phyloP scores from a whole-genome alignment of 2,888 invertebrate genomes.

The Pyrrhosoma nymphula region DNA sequence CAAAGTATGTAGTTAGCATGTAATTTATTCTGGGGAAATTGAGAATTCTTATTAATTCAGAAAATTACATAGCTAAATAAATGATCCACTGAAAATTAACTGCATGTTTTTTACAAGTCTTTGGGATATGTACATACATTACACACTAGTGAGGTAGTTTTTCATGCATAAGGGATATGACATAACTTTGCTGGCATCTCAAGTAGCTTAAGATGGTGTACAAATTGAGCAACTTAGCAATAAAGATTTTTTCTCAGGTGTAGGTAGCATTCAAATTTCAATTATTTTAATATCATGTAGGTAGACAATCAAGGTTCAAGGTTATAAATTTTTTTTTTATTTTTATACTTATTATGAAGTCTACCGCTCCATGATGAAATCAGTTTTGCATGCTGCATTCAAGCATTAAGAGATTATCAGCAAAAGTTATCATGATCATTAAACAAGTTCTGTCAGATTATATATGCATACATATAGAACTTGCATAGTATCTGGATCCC shows the following conservation, averaged over 20 bases:
- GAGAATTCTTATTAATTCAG: not conserved
- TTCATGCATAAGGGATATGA: conserved; percentile 45
- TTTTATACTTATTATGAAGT: not conserved
- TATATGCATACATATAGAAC: not conserved
- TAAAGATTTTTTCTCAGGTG: not conserved
- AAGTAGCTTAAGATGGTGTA: not conserved
- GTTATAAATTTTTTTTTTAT: not conserved
- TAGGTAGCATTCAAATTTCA: not conserved
- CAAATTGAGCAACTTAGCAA: not conserved
- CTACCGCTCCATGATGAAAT: not conserved
- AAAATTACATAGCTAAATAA: not conserved
- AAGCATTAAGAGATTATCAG: not conserved
- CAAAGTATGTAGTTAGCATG: not conserved
- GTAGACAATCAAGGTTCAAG: not conserved
- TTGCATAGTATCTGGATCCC: not conserved
- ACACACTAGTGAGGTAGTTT: conserved; percentile 62
- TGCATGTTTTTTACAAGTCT: not conserved
- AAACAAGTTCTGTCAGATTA: not conserved
- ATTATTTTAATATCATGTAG: not conserved
- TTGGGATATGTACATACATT: conserved; percentile 27
- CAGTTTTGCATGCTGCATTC: not conserved
- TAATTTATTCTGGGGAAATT: not conserved
- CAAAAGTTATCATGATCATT: not conserved
- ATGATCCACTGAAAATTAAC: not conserved
- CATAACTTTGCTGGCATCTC: conserved; percentile 24